Evolutionary conservation across 2,113 vertebrate genomes (phyloP).

Genomic region (Progne subis): DNA sequence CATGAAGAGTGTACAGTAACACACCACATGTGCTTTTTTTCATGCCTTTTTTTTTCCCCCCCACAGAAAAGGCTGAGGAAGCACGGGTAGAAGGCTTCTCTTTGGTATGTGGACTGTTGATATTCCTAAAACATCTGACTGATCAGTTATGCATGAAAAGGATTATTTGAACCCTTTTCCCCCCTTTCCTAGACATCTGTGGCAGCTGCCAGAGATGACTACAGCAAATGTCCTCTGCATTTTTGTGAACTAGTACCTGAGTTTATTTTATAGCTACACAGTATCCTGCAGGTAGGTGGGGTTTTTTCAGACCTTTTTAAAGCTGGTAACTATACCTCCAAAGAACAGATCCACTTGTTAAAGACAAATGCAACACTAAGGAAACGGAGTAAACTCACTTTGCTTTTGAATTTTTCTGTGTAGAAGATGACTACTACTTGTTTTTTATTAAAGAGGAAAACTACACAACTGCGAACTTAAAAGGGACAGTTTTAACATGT

Average conservation of each 20-base stretch:
- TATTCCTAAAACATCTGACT: not conserved
- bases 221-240: not conserved
- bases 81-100: not conserved
- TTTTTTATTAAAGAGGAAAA: not conserved
- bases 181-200: not conserved
- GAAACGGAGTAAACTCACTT: not conserved
- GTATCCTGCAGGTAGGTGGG: not conserved
- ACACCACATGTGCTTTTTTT: not conserved
- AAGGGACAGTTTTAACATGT: not conserved
- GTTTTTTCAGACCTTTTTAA: not conserved
- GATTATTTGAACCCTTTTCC: not conserved
- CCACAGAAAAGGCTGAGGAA: not conserved
- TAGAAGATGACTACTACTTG: not conserved
- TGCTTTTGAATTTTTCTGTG: not conserved
- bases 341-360: not conserved
- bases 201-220: not conserved
- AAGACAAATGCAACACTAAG: not conserved
- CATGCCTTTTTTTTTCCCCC: not conserved
- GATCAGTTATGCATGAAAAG: not conserved
- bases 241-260: not conserved
- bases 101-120: not conserved
- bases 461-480: not conserved
- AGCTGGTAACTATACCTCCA: not conserved
- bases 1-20: not conserved
- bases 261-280: conserved; percentile 18